phyloP scores from a whole-genome alignment of 2,888 invertebrate genomes.

The Sesamia inferens region DNA sequence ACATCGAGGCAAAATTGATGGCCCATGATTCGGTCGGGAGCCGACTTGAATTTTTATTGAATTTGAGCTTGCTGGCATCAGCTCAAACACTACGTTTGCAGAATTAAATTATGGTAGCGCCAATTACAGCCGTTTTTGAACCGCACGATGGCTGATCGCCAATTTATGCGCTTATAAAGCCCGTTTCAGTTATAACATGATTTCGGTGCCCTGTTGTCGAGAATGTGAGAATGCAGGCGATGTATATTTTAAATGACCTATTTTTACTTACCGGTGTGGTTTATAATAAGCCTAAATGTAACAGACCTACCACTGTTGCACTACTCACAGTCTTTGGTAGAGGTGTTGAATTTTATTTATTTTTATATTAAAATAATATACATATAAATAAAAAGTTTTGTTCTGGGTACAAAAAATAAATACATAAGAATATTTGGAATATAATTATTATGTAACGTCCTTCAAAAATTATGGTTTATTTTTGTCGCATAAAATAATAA shows the following conservation, averaged over 20 bases:
- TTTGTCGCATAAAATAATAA: slow-evolving; percentile 20
- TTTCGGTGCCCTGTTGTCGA: slow-evolving; percentile 58
- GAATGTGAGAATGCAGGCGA: slow-evolving; percentile 21
- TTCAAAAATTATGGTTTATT: neutral
- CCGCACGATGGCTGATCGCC: slow-evolving; percentile 84
- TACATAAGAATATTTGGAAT: neutral
- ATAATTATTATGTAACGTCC: slow-evolving; percentile 8
- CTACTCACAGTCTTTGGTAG: too few species aligned
- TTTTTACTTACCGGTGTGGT: too few species aligned
- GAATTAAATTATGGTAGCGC: slow-evolving; percentile 87
- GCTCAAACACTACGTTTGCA: slow-evolving; percentile 87
- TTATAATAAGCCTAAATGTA: too few species aligned
- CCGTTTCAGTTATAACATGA: slow-evolving; percentile 71
- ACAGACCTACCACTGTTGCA: too few species aligned
- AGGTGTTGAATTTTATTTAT: too few species aligned
- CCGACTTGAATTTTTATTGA: slow-evolving; percentile 83
- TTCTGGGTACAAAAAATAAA: neutral
- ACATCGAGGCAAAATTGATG: slow-evolving; percentile 74
- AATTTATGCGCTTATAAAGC: slow-evolving; percentile 81
- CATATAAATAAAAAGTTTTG: neutral
- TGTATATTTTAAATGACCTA: slow-evolving; percentile 11
- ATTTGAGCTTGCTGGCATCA: slow-evolving; percentile 83
- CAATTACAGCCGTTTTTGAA: slow-evolving; percentile 88
- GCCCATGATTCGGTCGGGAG: slow-evolving; percentile 68
- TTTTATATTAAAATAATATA: too few species aligned